These are phyloP conservation scores for Sebastes itinus DNA, from an alignment of 2,797 vertebrate species.

Conservation along the genomic window DNA sequence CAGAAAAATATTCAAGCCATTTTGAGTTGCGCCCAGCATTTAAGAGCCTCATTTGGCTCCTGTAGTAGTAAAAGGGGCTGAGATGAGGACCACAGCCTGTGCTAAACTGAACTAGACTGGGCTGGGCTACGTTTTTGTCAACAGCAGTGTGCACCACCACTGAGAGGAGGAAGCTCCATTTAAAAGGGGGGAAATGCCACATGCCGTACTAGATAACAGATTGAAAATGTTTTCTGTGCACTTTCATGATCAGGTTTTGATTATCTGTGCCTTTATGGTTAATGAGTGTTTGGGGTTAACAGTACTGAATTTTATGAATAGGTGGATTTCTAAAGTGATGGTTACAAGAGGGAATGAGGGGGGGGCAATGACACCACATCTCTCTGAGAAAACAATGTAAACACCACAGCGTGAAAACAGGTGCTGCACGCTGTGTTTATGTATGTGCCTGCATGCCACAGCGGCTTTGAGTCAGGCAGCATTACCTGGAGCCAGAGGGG, in stretches of 20 bases:
- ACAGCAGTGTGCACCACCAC: slow-evolving; percentile 68
- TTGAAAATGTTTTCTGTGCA: background rate
- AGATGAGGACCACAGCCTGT: slow-evolving; percentile 16
- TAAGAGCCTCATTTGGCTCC: slow-evolving; percentile 36
- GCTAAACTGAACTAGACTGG: slow-evolving; percentile 5
- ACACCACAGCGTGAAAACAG: slow-evolving; percentile 51
- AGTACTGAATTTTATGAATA: background rate
- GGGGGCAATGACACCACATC: background rate
- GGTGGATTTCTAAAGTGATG: slow-evolving; percentile 14
- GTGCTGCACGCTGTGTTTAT: slow-evolving; percentile 20
- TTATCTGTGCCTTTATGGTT: background rate
- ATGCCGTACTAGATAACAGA: slow-evolving; percentile 21
- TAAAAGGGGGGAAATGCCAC: slow-evolving; percentile 34
- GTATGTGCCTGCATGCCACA: slow-evolving; percentile 28
- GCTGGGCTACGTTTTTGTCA: slow-evolving; percentile 71
- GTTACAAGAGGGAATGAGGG: background rate
- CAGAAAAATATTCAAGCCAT: slow-evolving; percentile 24
- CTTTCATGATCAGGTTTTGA: slow-evolving; percentile 16
- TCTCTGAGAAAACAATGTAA: slow-evolving; percentile 21
- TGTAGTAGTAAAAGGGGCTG: background rate
- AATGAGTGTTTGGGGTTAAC: slow-evolving; percentile 9
- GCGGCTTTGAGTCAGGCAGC: slow-evolving; percentile 43
- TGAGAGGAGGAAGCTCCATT: slow-evolving; percentile 65
- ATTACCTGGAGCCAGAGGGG: slow-evolving; percentile 44
- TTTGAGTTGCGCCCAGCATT: slow-evolving; percentile 25